A percentile compares a stretch with the other conserved stretches of the same genome.
These are phyloP conservation scores for Ophiothrix spiculata DNA, from an alignment of 35 echinoderm and acorn worm genomes.

Conservation along the genomic window DNA sequence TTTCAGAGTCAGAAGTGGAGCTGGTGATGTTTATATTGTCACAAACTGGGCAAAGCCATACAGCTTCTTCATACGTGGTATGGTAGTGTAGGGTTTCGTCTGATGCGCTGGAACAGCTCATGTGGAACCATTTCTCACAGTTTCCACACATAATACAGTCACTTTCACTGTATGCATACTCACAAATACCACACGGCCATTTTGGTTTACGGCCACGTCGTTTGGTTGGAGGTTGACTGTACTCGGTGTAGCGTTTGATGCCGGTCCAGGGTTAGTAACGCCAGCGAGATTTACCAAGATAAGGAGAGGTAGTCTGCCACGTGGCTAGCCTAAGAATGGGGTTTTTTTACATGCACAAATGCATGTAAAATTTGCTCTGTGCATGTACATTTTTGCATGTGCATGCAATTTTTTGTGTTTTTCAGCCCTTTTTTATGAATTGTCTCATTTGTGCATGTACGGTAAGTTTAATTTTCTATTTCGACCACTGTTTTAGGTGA, in stretches of 20 bases:
- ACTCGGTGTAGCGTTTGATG: neutral
- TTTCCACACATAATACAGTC: slow-evolving; percentile 4
- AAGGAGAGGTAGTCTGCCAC: neutral
- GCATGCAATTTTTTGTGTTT: too few species aligned
- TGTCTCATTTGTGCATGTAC: too few species aligned
- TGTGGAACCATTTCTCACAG: neutral
- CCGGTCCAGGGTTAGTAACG: neutral
- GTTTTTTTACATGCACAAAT: too few species aligned
- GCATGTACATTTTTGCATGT: too few species aligned
- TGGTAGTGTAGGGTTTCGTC: neutral
- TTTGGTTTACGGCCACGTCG: neutral
- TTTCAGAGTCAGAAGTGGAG: neutral
- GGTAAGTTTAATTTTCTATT: too few species aligned
- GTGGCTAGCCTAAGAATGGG: neutral
- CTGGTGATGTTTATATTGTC: neutral
- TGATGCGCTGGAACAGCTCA: neutral
- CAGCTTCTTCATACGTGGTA: neutral
- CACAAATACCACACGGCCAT: slow-evolving; percentile 2
- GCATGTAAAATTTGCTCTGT: too few species aligned
- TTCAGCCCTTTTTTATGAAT: too few species aligned
- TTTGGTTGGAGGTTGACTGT: too few species aligned
- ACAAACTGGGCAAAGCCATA: neutral
- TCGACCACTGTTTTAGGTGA: too few species aligned
- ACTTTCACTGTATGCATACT: neutral
- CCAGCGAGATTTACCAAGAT: neutral